phyloP scores from a whole-genome alignment of 2,797 vertebrate species.

The Propithecus deckenii region DNA sequence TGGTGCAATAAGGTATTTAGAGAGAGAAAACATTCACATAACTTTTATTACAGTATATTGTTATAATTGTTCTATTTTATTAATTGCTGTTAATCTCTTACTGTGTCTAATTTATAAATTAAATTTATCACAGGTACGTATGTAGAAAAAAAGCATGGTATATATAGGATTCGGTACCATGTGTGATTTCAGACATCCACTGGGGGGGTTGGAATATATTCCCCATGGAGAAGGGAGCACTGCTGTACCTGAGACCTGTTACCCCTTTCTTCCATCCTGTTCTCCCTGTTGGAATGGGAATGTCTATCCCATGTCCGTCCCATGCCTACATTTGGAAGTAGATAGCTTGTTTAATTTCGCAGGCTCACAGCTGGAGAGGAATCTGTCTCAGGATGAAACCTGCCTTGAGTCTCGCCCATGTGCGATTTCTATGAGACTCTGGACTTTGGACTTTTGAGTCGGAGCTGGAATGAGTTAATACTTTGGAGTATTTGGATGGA shows the following conservation, averaged over 20 bases:
- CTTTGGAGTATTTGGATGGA: not conserved
- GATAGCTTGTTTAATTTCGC: not conserved
- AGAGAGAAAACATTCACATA: not conserved
- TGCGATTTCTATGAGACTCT: not conserved
- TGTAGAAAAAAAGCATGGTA: not conserved
- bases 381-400: too few species aligned
- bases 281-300: not conserved
- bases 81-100: not conserved
- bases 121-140: not conserved
- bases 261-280: not conserved
- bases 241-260: not conserved
- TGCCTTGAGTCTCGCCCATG: not conserved
- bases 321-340: not conserved
- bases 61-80: not conserved
- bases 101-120: not conserved
- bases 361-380: not conserved
- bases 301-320: not conserved
- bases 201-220: not conserved
- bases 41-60: not conserved
- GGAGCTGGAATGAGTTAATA: not conserved
- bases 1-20: not conserved
- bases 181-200: not conserved
- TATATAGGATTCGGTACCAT: not conserved
- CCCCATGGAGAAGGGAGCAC: not conserved
- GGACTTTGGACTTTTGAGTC: not conserved